Evolutionary conservation across 2,113 vertebrate genomes (phyloP).

Genomic region (Cariama cristata): DNA sequence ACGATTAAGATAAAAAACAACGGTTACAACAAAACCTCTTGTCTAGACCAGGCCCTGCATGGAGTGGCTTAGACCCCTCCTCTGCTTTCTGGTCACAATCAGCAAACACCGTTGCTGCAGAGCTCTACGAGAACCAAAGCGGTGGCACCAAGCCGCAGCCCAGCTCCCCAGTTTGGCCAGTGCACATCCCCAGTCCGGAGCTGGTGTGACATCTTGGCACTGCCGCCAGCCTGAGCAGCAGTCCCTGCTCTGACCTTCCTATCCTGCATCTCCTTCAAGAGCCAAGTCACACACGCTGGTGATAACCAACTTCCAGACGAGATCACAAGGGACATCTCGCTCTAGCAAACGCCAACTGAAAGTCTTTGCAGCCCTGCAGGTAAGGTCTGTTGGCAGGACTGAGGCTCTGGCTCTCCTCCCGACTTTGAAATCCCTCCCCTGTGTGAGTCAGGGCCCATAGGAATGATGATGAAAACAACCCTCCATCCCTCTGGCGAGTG

Average conservation of each 20-base stretch:
- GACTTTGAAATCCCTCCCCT: neutral
- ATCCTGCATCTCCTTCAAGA: neutral
- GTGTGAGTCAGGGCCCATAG: neutral
- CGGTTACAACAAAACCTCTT: neutral
- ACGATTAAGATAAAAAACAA: neutral
- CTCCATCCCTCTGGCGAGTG: neutral
- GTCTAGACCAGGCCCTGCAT: neutral
- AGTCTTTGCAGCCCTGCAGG: neutral
- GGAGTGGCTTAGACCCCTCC: neutral
- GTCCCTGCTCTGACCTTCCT: accelerated
- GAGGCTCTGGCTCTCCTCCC: neutral
- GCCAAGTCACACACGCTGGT: neutral
- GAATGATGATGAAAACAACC: neutral
- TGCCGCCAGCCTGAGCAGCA: neutral
- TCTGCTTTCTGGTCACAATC: neutral
- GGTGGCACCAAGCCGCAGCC: neutral
- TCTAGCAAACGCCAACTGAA: neutral
- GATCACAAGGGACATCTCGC: neutral
- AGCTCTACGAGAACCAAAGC: neutral
- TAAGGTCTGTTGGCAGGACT: neutral
- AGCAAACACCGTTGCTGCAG: neutral
- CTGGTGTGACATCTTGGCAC: neutral
- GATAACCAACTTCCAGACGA: neutral
- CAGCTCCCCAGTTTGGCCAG: neutral
- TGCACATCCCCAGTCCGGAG: neutral